Evolutionary conservation across 2,797 vertebrate species (phyloP).

Genomic region (Decapterus maruadsi): DNA sequence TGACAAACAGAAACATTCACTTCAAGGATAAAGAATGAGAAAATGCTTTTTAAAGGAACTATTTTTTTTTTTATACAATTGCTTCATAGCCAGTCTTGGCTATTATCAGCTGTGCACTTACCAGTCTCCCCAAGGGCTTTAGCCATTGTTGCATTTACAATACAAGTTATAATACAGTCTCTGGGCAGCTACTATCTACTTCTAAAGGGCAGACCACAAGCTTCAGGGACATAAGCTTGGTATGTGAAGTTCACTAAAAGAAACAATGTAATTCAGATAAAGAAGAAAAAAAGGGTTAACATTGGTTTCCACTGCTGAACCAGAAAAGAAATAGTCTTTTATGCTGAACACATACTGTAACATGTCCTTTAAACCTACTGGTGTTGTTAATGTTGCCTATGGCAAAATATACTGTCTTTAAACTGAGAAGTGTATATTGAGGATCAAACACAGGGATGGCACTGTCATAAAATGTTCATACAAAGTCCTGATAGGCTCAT

Average conservation of each 20-base stretch:
- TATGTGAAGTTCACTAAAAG: background rate
- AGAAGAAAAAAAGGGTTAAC: background rate
- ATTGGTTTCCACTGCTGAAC: background rate
- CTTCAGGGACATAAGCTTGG: background rate
- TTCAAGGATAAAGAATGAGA: constrained; percentile 6
- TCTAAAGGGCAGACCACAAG: too few species aligned
- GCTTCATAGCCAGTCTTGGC: background rate
- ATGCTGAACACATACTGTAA: background rate
- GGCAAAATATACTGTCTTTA: background rate
- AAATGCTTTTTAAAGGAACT: background rate
- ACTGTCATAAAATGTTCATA: background rate
- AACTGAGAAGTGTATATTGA: background rate
- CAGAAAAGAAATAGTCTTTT: background rate
- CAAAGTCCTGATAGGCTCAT: constrained; percentile 34
- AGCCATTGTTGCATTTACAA: too few species aligned
- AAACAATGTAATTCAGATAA: background rate
- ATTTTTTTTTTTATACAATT: background rate
- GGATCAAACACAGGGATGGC: background rate
- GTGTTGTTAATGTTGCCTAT: background rate
- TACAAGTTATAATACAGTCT: too few species aligned
- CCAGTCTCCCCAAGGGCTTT: background rate
- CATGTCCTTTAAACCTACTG: too few species aligned
- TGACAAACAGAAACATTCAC: background rate
- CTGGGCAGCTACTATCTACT: background rate
- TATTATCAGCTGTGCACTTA: background rate